Conservation (phyloP, 2,113 vertebrate genomes). For the Xenopus borealis region DNA sequence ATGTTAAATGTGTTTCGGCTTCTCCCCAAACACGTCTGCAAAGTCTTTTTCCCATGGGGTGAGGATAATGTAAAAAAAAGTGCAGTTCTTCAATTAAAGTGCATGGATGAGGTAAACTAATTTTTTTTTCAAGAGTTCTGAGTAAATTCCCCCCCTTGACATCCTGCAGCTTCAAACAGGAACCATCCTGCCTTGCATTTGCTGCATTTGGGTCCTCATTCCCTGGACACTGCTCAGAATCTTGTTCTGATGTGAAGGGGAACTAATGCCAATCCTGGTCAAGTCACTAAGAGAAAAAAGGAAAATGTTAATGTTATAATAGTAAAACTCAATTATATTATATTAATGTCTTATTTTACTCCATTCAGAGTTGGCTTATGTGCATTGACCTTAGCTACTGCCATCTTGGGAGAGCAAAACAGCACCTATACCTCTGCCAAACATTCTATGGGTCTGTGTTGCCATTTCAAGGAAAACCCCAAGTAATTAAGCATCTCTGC, state of each 20-base stretch:
- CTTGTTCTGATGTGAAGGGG: slow-evolving; percentile 86
- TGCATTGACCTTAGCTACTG: too few species aligned
- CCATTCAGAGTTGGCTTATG: too few species aligned
- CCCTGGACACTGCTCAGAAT: slow-evolving; percentile 89
- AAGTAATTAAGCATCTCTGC: too few species aligned
- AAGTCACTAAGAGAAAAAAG: slow-evolving; percentile 73
- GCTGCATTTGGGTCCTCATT: slow-evolving; percentile 93
- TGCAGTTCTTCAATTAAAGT: slow-evolving; percentile 98
- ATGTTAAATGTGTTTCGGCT: slow-evolving; percentile 35
- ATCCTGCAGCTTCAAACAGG: slow-evolving; percentile 81
- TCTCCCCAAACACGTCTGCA: slow-evolving; percentile 30
- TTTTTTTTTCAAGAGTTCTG: slow-evolving; percentile 77
- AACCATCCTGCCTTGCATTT: slow-evolving; percentile 94
- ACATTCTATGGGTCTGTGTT: too few species aligned
- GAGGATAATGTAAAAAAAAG: slow-evolving; percentile 86
- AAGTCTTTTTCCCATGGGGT: slow-evolving; percentile 67
- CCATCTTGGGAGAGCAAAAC: too few species aligned
- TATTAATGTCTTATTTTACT: too few species aligned
- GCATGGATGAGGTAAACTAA: slow-evolving; percentile 99
- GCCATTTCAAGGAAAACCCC: too few species aligned
- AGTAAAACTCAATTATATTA: too few species aligned
- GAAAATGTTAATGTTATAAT: background rate
- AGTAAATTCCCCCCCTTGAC: slow-evolving; percentile 12
- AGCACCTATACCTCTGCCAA: too few species aligned
- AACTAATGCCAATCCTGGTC: slow-evolving; percentile 86